Base-by-base conservation (phyloP, 2,113 vertebrate species). In the Dermatemys mawii region DNA sequence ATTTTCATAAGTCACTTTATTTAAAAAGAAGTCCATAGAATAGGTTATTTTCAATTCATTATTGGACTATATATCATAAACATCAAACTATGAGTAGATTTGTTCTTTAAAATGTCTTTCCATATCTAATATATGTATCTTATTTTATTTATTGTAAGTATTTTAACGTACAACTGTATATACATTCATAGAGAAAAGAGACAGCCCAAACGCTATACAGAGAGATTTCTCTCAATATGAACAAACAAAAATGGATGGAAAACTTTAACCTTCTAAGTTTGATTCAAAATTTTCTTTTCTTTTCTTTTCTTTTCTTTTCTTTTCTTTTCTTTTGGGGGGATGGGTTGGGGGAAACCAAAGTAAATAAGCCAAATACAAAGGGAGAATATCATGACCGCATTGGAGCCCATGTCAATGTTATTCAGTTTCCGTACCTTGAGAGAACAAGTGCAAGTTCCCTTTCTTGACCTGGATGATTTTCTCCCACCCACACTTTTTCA, bases 201-300 rank as follows among this genome's bases (percentile, higher is more conserved):
- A 44, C 0, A 0, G 27, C 76, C 29, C 22, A 63, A 41, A 55
- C 5, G 93, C 76, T 46, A 1, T 27, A 2, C 63, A 32, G 82
- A 75, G 41, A 92, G 93, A 49, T 22, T 86, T 84, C 3, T 41
- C 27, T 90, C n/a, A 78, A 4, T 93, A 49, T 86, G 21, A 88
- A 6, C 67, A 89, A 26, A 73, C n/a, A 80, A 22, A 85, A 84
- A 16, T 12, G 8, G 17, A 79, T 7, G 9, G 5, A 55, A 51
- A 60, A 91, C n/a, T 9, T 67, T 54, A 75, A 21, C 5, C 9
- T 75, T 85, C 17, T 2, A 70, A 78, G 16, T 4, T 83, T 94
- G 41, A 67, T 19, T 38, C 35, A 67, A 67, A 35, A 8, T 38
- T 38, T 70, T n/a, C n/a, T n/a, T n/a, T n/a, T n/a, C 2, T 11